Evolutionary conservation across 1,140 invertebrate species (phyloP).

Genomic region (Rhopalosiphum maidis): DNA sequence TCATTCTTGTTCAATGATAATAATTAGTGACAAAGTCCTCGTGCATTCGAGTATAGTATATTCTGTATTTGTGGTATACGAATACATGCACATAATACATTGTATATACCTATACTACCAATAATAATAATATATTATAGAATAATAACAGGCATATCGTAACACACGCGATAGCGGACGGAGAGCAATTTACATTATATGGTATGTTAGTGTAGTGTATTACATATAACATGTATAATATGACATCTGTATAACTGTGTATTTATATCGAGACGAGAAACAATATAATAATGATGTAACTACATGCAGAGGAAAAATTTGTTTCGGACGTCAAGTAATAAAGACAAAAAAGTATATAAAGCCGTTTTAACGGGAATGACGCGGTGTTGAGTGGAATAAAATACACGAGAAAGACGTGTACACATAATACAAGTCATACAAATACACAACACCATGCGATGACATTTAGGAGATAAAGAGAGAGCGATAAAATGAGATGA

Average conservation of each 20-base stretch:
- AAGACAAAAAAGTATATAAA: not conserved
- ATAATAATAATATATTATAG: not conserved
- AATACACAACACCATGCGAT: not conserved
- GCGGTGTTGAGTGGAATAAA: not conserved
- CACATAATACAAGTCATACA: not conserved
- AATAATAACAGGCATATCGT: not conserved
- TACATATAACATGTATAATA: not conserved
- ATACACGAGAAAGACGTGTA: not conserved
- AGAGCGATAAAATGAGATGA: not conserved
- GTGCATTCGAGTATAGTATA: not conserved
- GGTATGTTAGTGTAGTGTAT: not conserved
- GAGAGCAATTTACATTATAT: not conserved
- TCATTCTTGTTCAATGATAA: not conserved
- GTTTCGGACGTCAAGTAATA: constrained; percentile 36
- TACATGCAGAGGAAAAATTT: not conserved
- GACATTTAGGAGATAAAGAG: not conserved
- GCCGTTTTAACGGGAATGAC: constrained; percentile 3
- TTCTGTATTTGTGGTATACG: not conserved
- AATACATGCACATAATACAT: not conserved
- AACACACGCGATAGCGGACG: not conserved
- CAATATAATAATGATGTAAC: not conserved
- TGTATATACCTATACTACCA: not conserved
- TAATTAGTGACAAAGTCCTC: not conserved
- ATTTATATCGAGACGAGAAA: not conserved
- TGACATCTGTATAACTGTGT: not conserved